A percentile compares a stretch with the other conserved stretches of the same genome.
Evolutionary conservation across 92 coral and sea anemone genomes (phyloP).

Genomic region (Zoanthus sansibaricus): DNA sequence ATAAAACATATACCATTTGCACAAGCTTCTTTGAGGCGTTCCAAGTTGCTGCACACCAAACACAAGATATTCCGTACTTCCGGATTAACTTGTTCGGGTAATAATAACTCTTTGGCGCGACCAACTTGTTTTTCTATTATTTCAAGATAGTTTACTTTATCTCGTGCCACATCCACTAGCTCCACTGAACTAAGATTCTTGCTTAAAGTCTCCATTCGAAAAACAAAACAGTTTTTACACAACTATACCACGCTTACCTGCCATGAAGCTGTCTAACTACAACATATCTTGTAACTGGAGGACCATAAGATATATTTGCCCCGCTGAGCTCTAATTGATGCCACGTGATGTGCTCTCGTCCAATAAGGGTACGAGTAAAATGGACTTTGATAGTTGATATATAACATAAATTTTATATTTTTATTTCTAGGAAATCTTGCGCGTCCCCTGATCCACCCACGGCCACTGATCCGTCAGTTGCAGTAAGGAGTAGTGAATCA

Average conservation of each 20-base stretch:
- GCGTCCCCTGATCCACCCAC: too few species aligned
- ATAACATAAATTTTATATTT: neutral
- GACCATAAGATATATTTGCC: too few species aligned
- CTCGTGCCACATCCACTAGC: slow-evolving; percentile 37
- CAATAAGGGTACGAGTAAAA: too few species aligned
- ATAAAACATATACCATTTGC: slow-evolving; percentile 8
- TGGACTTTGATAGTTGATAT: too few species aligned
- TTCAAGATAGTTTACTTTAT: slow-evolving; percentile 43
- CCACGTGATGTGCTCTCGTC: too few species aligned
- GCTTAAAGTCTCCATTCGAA: slow-evolving; percentile 21
- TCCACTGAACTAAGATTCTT: slow-evolving; percentile 29
- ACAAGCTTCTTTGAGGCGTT: slow-evolving; percentile 47
- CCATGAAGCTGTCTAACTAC: neutral
- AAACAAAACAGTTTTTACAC: neutral
- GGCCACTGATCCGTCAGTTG: too few species aligned
- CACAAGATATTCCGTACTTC: slow-evolving; percentile 7
- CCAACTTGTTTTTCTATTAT: slow-evolving; percentile 30
- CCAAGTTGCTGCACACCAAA: slow-evolving; percentile 41
- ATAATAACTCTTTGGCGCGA: slow-evolving; percentile 32
- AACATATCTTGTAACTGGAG: slow-evolving; percentile 8
- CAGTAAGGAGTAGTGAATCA: too few species aligned
- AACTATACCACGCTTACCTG: neutral
- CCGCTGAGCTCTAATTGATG: too few species aligned
- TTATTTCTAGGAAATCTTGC: slow-evolving; percentile 21
- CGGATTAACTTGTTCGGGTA: slow-evolving; percentile 35